Evolutionary conservation across 2,113 vertebrate genomes (phyloP).

Genomic region (Macrotus californicus): DNA sequence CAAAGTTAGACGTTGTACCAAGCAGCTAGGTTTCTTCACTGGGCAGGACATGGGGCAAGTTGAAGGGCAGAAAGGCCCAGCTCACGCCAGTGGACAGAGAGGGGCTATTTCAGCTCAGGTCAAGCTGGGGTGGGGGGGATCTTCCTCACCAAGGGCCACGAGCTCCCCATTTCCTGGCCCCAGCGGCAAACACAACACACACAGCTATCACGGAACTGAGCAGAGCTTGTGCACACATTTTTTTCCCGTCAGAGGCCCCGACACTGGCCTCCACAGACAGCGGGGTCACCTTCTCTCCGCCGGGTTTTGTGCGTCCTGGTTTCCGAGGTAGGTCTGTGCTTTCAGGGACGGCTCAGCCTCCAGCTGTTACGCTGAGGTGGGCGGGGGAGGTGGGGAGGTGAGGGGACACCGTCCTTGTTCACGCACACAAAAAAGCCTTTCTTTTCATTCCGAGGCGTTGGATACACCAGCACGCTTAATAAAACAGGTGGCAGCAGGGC

Average conservation of each 20-base stretch:
- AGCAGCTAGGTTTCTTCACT: background rate
- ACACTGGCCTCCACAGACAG: background rate
- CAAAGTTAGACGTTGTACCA: background rate
- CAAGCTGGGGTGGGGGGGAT: background rate
- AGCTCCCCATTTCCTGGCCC: background rate
- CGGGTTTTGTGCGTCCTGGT: too few species aligned
- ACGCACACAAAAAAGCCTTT: background rate
- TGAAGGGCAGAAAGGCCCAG: background rate
- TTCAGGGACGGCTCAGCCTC: background rate
- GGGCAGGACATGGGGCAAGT: background rate
- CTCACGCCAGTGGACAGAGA: background rate
- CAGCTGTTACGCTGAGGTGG: background rate
- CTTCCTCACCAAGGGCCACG: background rate
- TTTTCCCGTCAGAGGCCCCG: background rate
- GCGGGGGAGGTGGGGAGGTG: background rate
- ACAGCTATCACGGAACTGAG: rapidly evolving
- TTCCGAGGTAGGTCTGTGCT: background rate
- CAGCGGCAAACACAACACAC: background rate
- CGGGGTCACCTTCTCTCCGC: rapidly evolving
- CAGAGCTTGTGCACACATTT: background rate
- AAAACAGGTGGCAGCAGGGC: conserved; percentile 23
- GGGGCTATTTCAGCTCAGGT: background rate
- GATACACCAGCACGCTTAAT: conserved; percentile 37
- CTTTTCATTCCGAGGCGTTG: background rate
- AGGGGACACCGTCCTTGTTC: background rate